Base-by-base conservation (phyloP, 2,113 vertebrate species). In the Anarrhichthys ocellatus region DNA sequence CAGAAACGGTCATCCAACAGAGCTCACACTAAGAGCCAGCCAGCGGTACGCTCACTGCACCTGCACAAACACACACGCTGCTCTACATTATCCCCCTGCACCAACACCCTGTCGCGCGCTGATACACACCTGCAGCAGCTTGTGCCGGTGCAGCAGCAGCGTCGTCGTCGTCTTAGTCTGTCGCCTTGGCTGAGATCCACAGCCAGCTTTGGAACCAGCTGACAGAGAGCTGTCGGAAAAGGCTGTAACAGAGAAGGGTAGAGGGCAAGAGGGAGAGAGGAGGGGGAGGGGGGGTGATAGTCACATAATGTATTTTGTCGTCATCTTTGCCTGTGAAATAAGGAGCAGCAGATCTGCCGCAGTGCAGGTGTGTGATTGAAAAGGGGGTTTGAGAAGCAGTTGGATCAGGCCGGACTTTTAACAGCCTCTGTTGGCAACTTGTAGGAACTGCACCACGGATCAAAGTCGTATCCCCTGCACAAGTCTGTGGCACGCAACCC, bases 111-210 rank as follows among this genome's bases (percentile, higher is more conserved):
- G 62, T 3, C 3, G 14, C 67, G 38, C 5, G 5, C 61, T n/a
- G 44, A 46, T 22, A 36, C 34, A 46, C 80, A 76, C 70, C 68
- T 79, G 50, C 62, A 71, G 17, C 52, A 48, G 32, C 69, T 61
- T 7, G 24, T 68, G 76, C 42, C 10, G 27, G 15, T 77, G 76
- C 75, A 36, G 68, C 54, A 65, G 73, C 63, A 61, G 81, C 85
- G 64, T 27, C 64, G 40, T 9, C 18, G 0, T n/a, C 34, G 32
- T 63, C 65, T 75, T 78, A 42, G 70, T 78, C 70, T 64, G 72
- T 74, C 29, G 20, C 77, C 42, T 73, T 81, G 81, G 74, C 69
- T 3, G 5, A 10, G 18, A 61, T 81, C 84, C 87, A 86, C 65
- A 52, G 70, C n/a, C 81, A 32, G 75, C 74, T 72, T 73, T 83